Percentiles rank a stretch among this genome's conserved stretches.
Evolutionary conservation across 2,888 invertebrate genomes (phyloP).

Genomic region (Dermolepida albohirtum): DNA sequence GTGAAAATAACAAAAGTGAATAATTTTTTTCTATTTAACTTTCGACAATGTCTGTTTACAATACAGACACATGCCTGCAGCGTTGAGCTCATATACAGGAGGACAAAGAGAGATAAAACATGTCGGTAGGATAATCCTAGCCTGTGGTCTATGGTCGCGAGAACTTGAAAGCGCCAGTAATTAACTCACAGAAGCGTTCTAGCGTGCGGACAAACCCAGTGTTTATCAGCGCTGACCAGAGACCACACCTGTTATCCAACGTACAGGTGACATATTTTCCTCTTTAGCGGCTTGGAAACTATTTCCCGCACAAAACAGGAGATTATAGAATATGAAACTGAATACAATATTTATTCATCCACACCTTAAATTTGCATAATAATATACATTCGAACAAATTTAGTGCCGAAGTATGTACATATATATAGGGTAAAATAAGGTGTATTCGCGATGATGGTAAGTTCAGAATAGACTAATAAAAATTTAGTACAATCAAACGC

Average conservation of each 20-base stretch:
- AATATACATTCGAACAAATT: no score
- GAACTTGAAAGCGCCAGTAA: conserved; percentile 48
- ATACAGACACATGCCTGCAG: background rate
- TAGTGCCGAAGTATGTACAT: no score
- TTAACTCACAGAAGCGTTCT: conserved; percentile 47
- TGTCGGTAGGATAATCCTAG: conserved; percentile 28
- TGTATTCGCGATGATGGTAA: no score
- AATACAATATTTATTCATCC: no score
- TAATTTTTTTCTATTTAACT: background rate
- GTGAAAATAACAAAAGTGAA: no score
- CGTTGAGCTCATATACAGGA: background rate
- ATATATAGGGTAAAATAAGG: no score
- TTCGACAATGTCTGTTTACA: background rate
- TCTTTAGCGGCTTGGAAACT: background rate
- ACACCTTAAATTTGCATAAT: no score
- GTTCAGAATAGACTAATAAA: no score
- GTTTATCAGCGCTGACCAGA: conserved; percentile 48
- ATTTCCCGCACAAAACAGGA: background rate
- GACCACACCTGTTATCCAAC: conserved; percentile 40
- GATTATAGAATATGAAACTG: conserved; percentile 1
- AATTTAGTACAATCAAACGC: no score
- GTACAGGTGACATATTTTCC: conserved; percentile 39
- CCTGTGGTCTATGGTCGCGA: conserved; percentile 28
- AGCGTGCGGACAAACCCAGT: conserved; percentile 46
- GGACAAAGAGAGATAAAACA: conserved; percentile 8